Evolutionary conservation across 2,113 vertebrate genomes (phyloP), one percentile per base, ranked within the genome.

Genomic region (Australoheros scitulus): DNA sequence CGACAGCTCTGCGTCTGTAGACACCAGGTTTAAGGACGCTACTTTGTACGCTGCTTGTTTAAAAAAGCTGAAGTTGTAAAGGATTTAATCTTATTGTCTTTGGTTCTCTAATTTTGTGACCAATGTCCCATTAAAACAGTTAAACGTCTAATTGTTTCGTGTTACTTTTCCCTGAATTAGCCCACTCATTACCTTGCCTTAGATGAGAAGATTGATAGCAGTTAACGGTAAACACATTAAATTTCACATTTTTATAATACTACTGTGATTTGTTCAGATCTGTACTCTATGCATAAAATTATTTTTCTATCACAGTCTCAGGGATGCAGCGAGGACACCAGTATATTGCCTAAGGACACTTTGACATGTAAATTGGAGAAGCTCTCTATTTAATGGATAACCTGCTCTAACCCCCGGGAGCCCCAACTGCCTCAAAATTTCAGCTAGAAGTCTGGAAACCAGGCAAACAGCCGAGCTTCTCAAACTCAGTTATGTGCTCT

Each of bases 241-340:
- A 52, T 52, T 29, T 70, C 43, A 47, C 47, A 70, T 20, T 52
- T 70, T 52, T 52, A 47, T 70, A 13, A 24, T 0, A 32, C 5
- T 4, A 52, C 15, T 32, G 41, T 24, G 65, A 70, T 50, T 70
- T 24, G 29, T 29, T 32, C 43, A 52, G 1, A 52, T 72, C 17
- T 72, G 13, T 72, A 52, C 43, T 52, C 26, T 52, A 72, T 72
- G 65, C 43, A 72, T 11, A 52, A 72, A 52, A 72, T 55, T 11
- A 55, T 34, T 72, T 72, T 72, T 72, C 17, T 52, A 52, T 18
- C 68, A 72, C 68, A 72, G 26, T 55, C 68, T 72, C 52, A 34
- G 68, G 52, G 47, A 72, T 52, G 47, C 68, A 72, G 10, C 3
- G 6, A 55, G 47, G 47, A 17, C 26, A 72, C 17, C 3, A 29